phyloP scores from a whole-genome alignment of 1,140 invertebrate genomes.

The Lasioglossum albipes region DNA sequence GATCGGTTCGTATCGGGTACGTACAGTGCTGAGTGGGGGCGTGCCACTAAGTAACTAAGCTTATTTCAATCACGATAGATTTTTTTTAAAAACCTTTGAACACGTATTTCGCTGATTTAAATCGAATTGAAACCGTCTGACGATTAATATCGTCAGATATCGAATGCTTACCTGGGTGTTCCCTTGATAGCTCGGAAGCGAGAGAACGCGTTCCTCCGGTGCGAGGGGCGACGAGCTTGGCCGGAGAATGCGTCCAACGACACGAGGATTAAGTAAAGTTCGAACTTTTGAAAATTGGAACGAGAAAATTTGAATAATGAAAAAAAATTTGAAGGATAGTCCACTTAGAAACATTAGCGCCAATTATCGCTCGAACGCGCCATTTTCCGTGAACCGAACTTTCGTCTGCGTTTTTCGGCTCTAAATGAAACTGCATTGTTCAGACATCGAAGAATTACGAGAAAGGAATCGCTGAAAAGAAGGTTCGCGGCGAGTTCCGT shows the following conservation, averaged over 20 bases:
- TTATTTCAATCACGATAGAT: constrained; percentile 39
- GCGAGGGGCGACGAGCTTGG: no score
- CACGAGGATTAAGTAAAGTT: no score
- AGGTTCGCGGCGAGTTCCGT: constrained; percentile 13
- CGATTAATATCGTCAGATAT: constrained; percentile 2
- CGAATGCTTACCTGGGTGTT: constrained; percentile 71
- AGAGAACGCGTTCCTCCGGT: no score
- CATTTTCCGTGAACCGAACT: constrained; percentile 78
- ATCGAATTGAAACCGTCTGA: constrained; percentile 4
- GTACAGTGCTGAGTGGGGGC: constrained; percentile 65
- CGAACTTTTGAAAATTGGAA: no score
- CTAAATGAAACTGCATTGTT: background rate
- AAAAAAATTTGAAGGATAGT: no score
- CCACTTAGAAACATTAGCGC: constrained; percentile 58
- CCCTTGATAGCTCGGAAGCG: constrained; percentile 79
- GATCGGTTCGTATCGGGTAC: constrained; percentile 66
- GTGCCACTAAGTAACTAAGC: constrained; percentile 60
- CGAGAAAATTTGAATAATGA: no score
- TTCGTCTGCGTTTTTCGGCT: constrained; percentile 42
- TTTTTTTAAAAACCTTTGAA: background rate
- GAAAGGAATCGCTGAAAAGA: background rate
- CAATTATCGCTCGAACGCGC: constrained; percentile 79
- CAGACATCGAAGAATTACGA: background rate
- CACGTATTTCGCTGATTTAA: background rate
- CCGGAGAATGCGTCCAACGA: no score